These are phyloP conservation scores for Rhinolophus ferrumequinum DNA, from an alignment of 2,113 vertebrate genomes.

Conservation along the genomic window DNA sequence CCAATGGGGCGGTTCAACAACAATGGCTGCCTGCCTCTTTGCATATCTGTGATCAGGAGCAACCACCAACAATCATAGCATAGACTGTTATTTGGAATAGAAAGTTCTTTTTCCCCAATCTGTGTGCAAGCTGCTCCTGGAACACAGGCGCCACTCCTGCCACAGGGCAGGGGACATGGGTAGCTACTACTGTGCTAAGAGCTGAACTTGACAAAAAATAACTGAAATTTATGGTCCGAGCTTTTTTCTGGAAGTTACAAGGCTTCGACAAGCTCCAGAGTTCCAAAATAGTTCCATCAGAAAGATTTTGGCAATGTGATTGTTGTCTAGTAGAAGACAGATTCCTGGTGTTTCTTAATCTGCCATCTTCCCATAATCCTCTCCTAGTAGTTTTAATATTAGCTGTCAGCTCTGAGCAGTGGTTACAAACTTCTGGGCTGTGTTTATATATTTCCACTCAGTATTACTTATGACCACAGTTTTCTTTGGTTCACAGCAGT, in stretches of 20 bases:
- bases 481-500: background rate
- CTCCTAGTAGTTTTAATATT: background rate
- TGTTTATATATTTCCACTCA: background rate
- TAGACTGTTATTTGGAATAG: background rate
- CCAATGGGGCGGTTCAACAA: background rate
- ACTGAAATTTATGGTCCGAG: background rate
- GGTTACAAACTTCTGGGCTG: background rate
- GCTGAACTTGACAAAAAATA: background rate
- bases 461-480: background rate
- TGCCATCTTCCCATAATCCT: no score
- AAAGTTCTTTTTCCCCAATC: background rate
- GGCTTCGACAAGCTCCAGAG: background rate
- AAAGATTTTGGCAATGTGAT: background rate
- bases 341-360: background rate
- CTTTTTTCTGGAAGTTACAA: background rate
- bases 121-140: background rate
- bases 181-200: background rate
- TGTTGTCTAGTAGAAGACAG: background rate
- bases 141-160: background rate
- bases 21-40: background rate
- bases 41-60: background rate
- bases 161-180: background rate
- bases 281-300: background rate
- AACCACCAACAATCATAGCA: background rate
- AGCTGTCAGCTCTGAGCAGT: background rate